A percentile compares a stretch with the other conserved stretches of the same genome.
phyloP scores from a whole-genome alignment of 1,140 invertebrate species.

The Drosophila biarmipes region DNA sequence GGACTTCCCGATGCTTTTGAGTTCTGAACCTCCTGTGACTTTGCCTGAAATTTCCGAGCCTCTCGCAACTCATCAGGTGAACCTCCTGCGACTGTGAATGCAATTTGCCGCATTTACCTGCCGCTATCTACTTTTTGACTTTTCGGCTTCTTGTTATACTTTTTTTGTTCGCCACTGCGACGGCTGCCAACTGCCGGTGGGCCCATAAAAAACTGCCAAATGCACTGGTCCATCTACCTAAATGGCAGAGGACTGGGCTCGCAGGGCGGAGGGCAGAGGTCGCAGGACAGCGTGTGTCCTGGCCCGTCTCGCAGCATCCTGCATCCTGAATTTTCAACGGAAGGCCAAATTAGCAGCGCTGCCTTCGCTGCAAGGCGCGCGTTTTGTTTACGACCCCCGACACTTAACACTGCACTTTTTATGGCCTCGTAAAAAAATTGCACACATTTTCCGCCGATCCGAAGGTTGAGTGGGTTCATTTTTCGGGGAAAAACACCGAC shows the following conservation, averaged over 20 bases:
- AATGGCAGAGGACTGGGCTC: constrained; percentile 37
- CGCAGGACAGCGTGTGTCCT: constrained; percentile 27
- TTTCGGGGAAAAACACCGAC: constrained; percentile 23
- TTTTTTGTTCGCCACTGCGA: constrained; percentile 14
- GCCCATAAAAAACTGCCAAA: constrained; percentile 78
- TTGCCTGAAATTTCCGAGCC: constrained; percentile 1
- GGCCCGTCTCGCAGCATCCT: constrained; percentile 61
- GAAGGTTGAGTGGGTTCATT: constrained; percentile 26
- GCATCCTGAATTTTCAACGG: constrained; percentile 69
- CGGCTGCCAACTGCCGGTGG: constrained; percentile 46
- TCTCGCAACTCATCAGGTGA: constrained; percentile 19
- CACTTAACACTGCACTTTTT: constrained; percentile 70
- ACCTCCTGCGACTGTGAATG: constrained; percentile 8
- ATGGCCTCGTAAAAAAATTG: constrained; percentile 64
- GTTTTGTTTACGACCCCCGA: constrained; percentile 64
- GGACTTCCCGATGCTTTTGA: not conserved
- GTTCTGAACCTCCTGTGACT: not conserved
- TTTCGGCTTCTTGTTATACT: constrained; percentile 28
- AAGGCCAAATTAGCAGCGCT: constrained; percentile 74
- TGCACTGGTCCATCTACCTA: constrained; percentile 72
- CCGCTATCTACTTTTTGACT: constrained; percentile 39
- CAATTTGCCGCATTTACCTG: constrained; percentile 65
- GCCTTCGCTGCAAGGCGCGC: constrained; percentile 50
- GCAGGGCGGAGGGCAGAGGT: constrained; percentile 1
- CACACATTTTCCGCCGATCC: constrained; percentile 30